A percentile compares a stretch with the other conserved stretches of the same genome.
Conservation (phyloP, 2,888 invertebrate genomes). For the Drosophila subsilvestris region DNA sequence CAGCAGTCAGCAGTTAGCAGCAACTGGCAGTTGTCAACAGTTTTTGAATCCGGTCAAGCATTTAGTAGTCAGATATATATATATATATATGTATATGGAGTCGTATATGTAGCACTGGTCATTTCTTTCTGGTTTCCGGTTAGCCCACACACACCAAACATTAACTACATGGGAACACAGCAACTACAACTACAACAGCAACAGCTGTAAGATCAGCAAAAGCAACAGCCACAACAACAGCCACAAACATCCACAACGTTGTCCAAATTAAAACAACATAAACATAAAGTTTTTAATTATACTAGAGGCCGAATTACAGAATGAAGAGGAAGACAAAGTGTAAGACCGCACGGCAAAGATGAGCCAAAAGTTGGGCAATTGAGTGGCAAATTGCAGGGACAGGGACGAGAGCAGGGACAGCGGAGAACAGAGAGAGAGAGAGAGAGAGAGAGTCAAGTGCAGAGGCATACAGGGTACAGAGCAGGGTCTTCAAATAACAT, state of each 20-base stretch:
- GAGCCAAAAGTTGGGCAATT: constrained; percentile 38
- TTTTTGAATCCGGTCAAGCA: constrained; percentile 61
- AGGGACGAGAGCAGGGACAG: background rate
- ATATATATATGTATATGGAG: constrained; percentile 28
- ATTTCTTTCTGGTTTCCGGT: constrained; percentile 69
- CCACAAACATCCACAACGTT: constrained; percentile 31
- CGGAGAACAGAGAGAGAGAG: background rate
- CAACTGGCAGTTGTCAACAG: constrained; percentile 33
- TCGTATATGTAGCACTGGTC: constrained; percentile 46
- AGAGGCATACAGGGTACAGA: constrained; percentile 4
- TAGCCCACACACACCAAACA: constrained; percentile 40
- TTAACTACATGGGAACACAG: constrained; percentile 1
- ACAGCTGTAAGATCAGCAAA: constrained; percentile 16
- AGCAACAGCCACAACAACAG: constrained; percentile 15
- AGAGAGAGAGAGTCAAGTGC: constrained; percentile 12
- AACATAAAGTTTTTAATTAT: constrained; percentile 67
- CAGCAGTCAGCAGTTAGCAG: too few species aligned
- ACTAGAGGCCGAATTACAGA: constrained; percentile 21
- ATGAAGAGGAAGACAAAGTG: constrained; percentile 1
- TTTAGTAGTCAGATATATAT: constrained; percentile 37
- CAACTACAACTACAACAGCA: constrained; percentile 9
- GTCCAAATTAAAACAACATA: constrained; percentile 58
- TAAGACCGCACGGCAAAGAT: constrained; percentile 2
- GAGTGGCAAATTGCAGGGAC: constrained; percentile 34
- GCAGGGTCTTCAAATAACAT: background rate